Evolutionary conservation across 2,888 invertebrate genomes (phyloP), one percentile per base, ranked within the genome.

Genomic region (Drosophila fungiperda): DNA sequence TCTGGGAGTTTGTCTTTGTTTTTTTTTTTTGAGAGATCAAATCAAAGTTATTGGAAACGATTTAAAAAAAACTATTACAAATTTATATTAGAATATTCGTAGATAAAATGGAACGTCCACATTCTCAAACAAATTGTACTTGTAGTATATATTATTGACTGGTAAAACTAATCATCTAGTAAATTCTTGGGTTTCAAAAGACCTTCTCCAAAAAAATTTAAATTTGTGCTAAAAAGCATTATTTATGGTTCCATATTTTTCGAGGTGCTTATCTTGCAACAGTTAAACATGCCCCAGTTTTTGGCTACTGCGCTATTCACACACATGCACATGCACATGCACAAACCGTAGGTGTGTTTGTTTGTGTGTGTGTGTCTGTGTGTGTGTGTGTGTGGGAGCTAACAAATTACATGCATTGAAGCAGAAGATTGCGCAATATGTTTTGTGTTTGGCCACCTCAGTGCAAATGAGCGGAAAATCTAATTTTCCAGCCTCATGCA

Each of bases 371-470:
- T 7, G 32, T 23, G 49, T 42, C 55, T 57, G 63, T 23, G 23
- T 23, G 15, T 57, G 63, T 23, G 23, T 23, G 15, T 23, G 49
- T 42, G 62, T 58, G 64, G 35, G 33, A 42, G 45, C 57, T 38
- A 60, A 48, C 54, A 73, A 70, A 74, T 77, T 58, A 74, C 60
- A 80, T 77, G 80, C 85, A 88, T 70, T 85, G 63, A 86, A 78
- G 86, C 83, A 88, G 85, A 85, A 83, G 85, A 88, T 88, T 85
- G 86, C 86, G 78, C 87, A 87, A 85, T 88, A 78, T 85, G 88
- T 75, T 78, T 77, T 81, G 62, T 61, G 48, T 73, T 60, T 65
- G 55, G 59, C 38, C 36, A 60, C 64, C 65, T 55, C 85, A 72
- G 80, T 84, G 85, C 88, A 85, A 88, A 88, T 83, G 77, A 88